These are phyloP conservation scores for Dolichallabes microphthalmus DNA, from an alignment of 2,113 vertebrate species.

Conservation along the genomic window DNA sequence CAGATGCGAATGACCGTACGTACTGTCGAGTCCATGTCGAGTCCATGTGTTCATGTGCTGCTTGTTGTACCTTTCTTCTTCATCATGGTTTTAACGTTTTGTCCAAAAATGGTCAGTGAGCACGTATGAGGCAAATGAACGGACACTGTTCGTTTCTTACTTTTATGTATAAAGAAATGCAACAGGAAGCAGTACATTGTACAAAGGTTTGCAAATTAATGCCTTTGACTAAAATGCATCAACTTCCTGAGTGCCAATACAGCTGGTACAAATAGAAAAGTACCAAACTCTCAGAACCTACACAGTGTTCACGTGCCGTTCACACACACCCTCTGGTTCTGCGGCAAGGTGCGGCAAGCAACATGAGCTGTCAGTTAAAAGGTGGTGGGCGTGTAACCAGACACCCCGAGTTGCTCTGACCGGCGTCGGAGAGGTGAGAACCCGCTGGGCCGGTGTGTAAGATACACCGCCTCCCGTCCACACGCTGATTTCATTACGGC, in stretches of 20 bases:
- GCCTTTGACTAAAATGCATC: too few species aligned
- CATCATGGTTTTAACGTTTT: neutral
- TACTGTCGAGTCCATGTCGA: too few species aligned
- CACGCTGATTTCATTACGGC: conserved; percentile 45
- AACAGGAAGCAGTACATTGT: neutral
- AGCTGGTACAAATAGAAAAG: too few species aligned
- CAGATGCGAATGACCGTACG: too few species aligned
- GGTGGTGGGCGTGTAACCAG: conserved; percentile 67
- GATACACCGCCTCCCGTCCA: conserved; percentile 38
- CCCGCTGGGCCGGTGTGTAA: conserved; percentile 39
- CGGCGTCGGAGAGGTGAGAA: conserved; percentile 46
- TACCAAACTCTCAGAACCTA: neutral
- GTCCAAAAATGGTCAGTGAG: neutral
- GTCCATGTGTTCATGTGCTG: neutral
- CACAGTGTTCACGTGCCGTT: conserved; percentile 58
- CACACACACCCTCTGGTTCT: conserved; percentile 57
- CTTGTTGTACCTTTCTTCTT: neutral
- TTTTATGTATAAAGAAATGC: neutral
- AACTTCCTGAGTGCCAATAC: too few species aligned
- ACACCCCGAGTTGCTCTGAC: conserved; percentile 61
- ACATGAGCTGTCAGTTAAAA: conserved; percentile 18
- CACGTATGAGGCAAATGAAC: neutral
- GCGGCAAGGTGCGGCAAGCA: conserved; percentile 32
- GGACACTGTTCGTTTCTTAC: too few species aligned
- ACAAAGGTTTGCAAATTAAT: neutral